Evolutionary conservation across 2,888 invertebrate species (phyloP), one percentile per base, ranked within the genome.

Genomic region (Lepidocyrtinus sp.): DNA sequence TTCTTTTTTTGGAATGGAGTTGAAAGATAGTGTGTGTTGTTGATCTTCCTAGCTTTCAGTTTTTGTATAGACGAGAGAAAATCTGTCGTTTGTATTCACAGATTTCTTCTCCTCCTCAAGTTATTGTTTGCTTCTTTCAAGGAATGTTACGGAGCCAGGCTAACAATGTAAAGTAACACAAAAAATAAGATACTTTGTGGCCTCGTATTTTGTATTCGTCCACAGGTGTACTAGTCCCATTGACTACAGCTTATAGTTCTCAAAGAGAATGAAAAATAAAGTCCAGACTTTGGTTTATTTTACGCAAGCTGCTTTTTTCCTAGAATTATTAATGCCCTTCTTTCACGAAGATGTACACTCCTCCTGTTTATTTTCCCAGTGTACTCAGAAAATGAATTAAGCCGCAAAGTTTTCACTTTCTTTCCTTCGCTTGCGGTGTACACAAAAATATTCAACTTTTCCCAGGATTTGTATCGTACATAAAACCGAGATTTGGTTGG

Each of bases 221-320:
- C 67, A 36, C 71, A 72, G 77, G 65, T 72, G 77, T 65, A 77
- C 72, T 72, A 72, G 71, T 67, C 67, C 67, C 65, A 61, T 77
- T 25, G 70, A 36, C 65, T 71, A 50, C 64, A 19, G 27, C 46
- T 76, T 70, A 70, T 76, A 64, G 63, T 59, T 70, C 59, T 59
- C 21, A 21, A 21, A 17, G 50, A 59, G 59, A 21, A 59, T 21
- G 59, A 21, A 59, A 21, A 59, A 59, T 21, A 59, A 21, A 21
- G 21, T 19, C 50, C 50, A 17, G 59, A 59, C 22, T 19, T 59
- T 59, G 59, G 59, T 59, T 59, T 59, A 21, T 22, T 59, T 19
- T 59, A 59, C 59, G 7, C 21, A 36, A 36, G 12, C 59, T 59
- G 22, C 59, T 59, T 59, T 59, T 55, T 59, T 59, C n/a, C 22